Evolutionary conservation across 2,797 vertebrate species (phyloP).

Genomic region (Gymnothorax javanicus): DNA sequence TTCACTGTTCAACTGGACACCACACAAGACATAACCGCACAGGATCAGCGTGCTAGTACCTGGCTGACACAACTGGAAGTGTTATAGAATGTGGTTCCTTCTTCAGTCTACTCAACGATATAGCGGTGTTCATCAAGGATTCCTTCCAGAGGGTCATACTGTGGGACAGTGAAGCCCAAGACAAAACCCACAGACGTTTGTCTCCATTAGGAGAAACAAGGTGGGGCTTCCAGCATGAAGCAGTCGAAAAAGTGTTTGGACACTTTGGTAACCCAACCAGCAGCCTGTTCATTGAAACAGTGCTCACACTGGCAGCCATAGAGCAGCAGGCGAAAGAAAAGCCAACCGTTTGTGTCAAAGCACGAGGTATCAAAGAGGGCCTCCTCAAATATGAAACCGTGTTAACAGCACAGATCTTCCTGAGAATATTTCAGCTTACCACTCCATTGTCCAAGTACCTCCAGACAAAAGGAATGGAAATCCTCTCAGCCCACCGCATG

Average conservation of each 20-base stretch:
- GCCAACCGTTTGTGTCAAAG: neutral
- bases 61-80: conserved; percentile 24
- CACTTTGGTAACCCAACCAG: neutral
- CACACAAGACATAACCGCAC: conserved; percentile 22
- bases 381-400: conserved; percentile 29
- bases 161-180: conserved; percentile 17
- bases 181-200: neutral
- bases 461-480: conserved; percentile 25
- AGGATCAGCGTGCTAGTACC: conserved; percentile 23
- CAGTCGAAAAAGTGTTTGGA: neutral
- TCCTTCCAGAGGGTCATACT: conserved; percentile 18
- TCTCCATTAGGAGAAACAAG: conserved; percentile 7
- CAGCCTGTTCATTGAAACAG: conserved; percentile 14
- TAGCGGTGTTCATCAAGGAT: conserved; percentile 30
- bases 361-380: neutral
- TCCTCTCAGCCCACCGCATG: conserved; percentile 14
- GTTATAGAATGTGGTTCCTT: conserved; percentile 24
- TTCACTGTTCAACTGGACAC: conserved; percentile 27
- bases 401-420: too few relatives aligned
- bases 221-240: too few relatives aligned
- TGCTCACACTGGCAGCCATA: conserved; percentile 25
- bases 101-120: conserved; percentile 29
- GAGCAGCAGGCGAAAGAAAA: conserved; percentile 24
- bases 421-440: conserved; percentile 21
- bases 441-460: conserved; percentile 22